phyloP scores from a whole-genome alignment of 2,888 invertebrate genomes.

The Hymenopus coronatus region DNA sequence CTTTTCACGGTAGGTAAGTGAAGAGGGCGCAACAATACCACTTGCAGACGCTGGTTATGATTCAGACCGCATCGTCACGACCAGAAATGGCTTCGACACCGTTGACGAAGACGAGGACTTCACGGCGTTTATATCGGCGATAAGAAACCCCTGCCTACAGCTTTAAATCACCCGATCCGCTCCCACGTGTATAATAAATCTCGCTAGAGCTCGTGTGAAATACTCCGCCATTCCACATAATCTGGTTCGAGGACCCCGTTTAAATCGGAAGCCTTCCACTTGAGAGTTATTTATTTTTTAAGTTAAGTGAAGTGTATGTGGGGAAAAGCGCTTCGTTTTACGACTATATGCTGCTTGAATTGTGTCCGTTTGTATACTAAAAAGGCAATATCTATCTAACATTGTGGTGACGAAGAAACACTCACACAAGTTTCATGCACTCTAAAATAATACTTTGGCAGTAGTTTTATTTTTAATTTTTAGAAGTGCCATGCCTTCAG shows the following conservation, averaged over 20 bases:
- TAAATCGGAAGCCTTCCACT: neutral
- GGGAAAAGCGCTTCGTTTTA: neutral
- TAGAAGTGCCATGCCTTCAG: no score
- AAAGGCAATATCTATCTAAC: neutral
- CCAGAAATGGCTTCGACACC: neutral
- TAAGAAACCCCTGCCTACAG: neutral
- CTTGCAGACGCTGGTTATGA: neutral
- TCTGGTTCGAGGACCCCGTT: neutral
- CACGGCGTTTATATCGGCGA: neutral
- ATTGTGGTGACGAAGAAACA: neutral
- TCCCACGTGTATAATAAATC: neutral
- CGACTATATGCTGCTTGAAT: neutral
- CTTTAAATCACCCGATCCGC: neutral
- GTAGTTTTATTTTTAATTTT: neutral
- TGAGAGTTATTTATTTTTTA: neutral
- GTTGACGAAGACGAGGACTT: neutral
- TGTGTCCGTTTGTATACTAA: neutral
- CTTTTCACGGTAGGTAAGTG: neutral
- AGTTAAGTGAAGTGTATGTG: neutral
- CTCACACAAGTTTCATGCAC: neutral
- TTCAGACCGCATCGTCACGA: neutral
- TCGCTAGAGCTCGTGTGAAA: neutral
- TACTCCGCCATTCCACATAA: neutral
- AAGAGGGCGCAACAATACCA: neutral
- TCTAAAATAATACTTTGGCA: neutral